Conservation (phyloP, 37 sponge, comb jelly and placozoan species). For the Chondrosia reniformis region DNA sequence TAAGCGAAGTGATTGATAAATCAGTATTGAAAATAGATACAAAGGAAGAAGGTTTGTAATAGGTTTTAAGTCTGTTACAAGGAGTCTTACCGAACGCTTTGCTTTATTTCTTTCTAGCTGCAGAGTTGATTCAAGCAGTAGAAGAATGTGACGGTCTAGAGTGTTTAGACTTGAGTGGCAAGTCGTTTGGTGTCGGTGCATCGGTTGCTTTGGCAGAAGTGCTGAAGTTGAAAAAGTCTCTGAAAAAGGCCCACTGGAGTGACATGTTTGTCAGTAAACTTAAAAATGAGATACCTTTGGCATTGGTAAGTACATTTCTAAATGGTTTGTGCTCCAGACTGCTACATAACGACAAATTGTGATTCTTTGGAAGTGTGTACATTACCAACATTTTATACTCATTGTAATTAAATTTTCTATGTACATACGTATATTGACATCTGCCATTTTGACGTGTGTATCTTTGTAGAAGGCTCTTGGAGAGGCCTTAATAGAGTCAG, state of each 20-base stretch:
- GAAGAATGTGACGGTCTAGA: constrained; percentile 57
- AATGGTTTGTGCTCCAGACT: no score
- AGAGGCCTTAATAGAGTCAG: constrained; percentile 73
- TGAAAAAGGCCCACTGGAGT: constrained; percentile 84
- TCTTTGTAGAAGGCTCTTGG: constrained; percentile 61
- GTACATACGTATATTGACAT: not conserved
- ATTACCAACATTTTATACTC: no score
- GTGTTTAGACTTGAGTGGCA: constrained; percentile 83
- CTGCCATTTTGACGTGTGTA: not conserved
- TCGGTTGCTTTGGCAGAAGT: constrained; percentile 79
- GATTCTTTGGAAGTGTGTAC: no score
- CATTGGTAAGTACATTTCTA: constrained; percentile 85
- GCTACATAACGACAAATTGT: no score
- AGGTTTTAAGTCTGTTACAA: not conserved
- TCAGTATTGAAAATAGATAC: constrained; percentile 47
- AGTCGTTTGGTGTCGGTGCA: constrained; percentile 91
- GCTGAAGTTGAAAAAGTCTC: constrained; percentile 44
- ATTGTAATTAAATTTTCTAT: no score
- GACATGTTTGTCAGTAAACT: constrained; percentile 98
- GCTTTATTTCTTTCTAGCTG: constrained; percentile 48
- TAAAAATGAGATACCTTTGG: constrained; percentile 84
- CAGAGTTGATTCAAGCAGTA: constrained; percentile 67
- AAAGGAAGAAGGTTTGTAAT: constrained; percentile 59
- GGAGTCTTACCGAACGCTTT: not conserved
- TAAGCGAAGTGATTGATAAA: not conserved